Conservation (phyloP, 2,888 invertebrate species). For the Elysia crispata region DNA sequence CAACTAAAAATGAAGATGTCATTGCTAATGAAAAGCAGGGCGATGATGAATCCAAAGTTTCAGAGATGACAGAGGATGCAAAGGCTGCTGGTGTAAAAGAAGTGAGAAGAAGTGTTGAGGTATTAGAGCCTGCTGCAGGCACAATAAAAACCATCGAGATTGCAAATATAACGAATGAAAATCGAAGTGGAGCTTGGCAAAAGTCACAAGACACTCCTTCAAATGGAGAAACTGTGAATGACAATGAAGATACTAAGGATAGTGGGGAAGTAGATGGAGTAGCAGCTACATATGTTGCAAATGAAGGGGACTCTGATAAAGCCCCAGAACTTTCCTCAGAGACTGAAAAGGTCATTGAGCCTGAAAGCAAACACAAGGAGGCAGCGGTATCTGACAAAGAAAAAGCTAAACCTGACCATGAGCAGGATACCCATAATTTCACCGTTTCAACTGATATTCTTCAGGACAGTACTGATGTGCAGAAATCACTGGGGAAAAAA, state of each 20-base stretch:
- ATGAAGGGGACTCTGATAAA: not conserved
- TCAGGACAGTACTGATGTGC: not conserved
- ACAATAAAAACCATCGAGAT: too few species aligned
- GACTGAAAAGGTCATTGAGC: too few species aligned
- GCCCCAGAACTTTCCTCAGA: not conserved
- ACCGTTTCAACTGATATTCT: too few species aligned
- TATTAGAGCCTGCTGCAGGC: not conserved
- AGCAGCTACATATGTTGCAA: too few species aligned
- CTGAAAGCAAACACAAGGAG: not conserved
- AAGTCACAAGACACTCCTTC: too few species aligned
- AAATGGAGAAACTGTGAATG: too few species aligned
- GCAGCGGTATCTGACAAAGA: not conserved
- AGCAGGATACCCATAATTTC: too few species aligned
- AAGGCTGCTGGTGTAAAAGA: not conserved
- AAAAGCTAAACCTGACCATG: not conserved
- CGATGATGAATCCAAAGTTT: not conserved
- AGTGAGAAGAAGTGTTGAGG: slow-evolving; percentile 10
- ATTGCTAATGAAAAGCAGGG: not conserved
- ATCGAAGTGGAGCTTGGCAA: too few species aligned
- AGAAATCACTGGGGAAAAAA: too few species aligned
- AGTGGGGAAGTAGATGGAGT: too few species aligned
- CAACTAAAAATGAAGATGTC: slow-evolving; percentile 16
- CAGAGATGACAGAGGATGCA: not conserved
- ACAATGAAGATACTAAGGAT: too few species aligned
- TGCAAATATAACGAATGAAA: too few species aligned